phyloP scores from a whole-genome alignment of 2,888 invertebrate species.

The Heliconius sara region DNA sequence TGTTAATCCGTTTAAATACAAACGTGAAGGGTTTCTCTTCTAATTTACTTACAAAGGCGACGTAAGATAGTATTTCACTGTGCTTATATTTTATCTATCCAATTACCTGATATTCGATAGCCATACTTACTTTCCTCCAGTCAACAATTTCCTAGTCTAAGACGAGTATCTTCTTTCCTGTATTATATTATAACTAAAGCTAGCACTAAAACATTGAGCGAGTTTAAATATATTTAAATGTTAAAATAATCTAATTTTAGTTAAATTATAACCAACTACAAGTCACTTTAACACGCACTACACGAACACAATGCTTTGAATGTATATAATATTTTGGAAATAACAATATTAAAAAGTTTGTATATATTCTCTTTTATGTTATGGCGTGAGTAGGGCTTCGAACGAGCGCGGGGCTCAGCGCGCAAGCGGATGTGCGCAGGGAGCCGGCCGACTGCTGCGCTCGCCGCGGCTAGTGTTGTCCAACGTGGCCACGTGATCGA shows the following conservation, averaged over 20 bases:
- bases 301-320: constrained; percentile 12
- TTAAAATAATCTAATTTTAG: background rate
- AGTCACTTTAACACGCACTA: constrained; percentile 8
- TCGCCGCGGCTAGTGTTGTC: constrained; percentile 55
- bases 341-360: constrained; percentile 16
- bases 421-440: constrained; percentile 81
- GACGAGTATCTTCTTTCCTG: constrained; percentile 16
- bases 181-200: constrained; percentile 17
- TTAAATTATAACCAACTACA: background rate
- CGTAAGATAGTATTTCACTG: constrained; percentile 38
- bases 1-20: constrained; percentile 45
- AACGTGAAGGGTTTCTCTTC: constrained; percentile 45
- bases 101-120: constrained; percentile 44
- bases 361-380: constrained; percentile 31
- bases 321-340: constrained; percentile 1
- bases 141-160: constrained; percentile 30
- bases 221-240: background rate
- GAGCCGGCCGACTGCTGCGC: constrained; percentile 76
- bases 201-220: background rate
- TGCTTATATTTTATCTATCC: constrained; percentile 42
- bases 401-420: constrained; percentile 68
- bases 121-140: constrained; percentile 45
- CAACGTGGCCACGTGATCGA: constrained; percentile 61
- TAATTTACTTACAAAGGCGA: constrained; percentile 43
- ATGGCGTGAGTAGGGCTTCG: constrained; percentile 37